phyloP scores from a whole-genome alignment of 30 jellyfish, hydroid and myxozoan genomes.

The Clytia hemisphaerica region DNA sequence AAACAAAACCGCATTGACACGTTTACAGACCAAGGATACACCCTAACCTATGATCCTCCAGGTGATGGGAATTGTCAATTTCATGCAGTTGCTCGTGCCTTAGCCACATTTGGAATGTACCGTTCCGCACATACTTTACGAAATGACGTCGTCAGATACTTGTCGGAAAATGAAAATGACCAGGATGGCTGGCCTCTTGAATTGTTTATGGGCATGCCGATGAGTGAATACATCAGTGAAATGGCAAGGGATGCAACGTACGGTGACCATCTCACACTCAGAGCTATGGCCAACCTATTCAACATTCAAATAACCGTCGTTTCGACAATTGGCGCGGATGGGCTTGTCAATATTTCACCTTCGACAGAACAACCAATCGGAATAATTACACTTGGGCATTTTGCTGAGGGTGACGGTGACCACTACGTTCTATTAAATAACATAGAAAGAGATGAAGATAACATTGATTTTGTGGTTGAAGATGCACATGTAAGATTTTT shows the following conservation, averaged over 20 bases:
- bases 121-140: neutral
- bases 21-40: no score
- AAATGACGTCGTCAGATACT: neutral
- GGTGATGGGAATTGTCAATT: no score
- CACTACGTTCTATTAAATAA: neutral
- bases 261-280: conserved; percentile 5
- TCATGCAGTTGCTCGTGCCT: neutral
- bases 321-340: neutral
- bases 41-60: no score
- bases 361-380: neutral
- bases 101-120: neutral
- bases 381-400: neutral
- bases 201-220: neutral
- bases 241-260: conserved; percentile 4
- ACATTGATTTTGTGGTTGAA: no score
- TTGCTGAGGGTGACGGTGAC: neutral
- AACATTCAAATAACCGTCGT: neutral
- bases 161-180: neutral
- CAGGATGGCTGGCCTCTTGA: neutral
- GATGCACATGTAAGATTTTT: no score
- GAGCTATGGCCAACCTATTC: neutral
- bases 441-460: no score
- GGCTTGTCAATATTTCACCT: neutral
- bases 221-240: neutral
- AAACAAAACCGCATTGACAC: no score